A percentile compares a stretch with the other conserved stretches of the same genome.
Evolutionary conservation across 2,888 invertebrate species (phyloP).

Genomic region (Pachymerium ferrugineum): DNA sequence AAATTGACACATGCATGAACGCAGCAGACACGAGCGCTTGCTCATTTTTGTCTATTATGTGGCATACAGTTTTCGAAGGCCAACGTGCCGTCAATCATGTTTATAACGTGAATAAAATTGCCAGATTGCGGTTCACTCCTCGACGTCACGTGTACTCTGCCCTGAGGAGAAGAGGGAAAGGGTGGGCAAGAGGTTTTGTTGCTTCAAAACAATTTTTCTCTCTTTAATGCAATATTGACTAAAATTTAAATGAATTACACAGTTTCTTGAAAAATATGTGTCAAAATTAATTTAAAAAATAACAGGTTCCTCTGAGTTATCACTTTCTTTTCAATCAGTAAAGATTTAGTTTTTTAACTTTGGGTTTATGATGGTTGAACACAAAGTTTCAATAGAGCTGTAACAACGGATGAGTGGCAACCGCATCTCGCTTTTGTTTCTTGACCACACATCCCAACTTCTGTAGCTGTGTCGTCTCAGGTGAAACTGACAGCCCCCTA

Average conservation of each 20-base stretch:
- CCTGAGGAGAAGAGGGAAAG: neutral
- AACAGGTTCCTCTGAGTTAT: neutral
- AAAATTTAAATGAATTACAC: too few species aligned
- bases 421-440: constrained; percentile 2
- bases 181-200: neutral
- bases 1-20: neutral
- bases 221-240: too few species aligned
- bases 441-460: neutral
- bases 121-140: neutral
- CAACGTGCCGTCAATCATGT: constrained; percentile 4
- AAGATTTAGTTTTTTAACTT: neutral
- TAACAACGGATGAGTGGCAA: neutral
- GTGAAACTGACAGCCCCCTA: constrained; percentile 8
- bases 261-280: too few species aligned
- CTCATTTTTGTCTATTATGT: neutral
- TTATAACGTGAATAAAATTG: neutral
- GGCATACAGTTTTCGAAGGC: neutral
- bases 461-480: neutral
- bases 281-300: too few species aligned
- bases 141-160: neutral
- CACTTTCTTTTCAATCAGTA: neutral
- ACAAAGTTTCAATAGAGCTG: neutral
- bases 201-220: too few species aligned
- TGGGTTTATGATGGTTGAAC: neutral
- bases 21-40: neutral